Percentiles rank a stretch among this genome's conserved stretches.
phyloP scores from a whole-genome alignment of 1,140 invertebrate species.

The Cepaea nemoralis region DNA sequence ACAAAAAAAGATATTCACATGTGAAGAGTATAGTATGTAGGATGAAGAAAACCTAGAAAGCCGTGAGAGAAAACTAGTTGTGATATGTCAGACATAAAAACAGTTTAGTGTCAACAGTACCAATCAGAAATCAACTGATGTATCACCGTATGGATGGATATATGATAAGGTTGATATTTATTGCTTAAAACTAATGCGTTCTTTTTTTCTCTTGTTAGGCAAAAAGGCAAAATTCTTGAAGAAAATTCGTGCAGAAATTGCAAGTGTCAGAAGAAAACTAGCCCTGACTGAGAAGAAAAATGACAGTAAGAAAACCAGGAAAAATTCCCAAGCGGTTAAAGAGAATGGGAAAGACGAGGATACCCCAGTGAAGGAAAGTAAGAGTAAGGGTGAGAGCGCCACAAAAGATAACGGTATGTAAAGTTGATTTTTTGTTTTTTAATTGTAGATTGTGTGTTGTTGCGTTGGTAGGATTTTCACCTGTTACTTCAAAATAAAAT shows the following conservation, averaged over 20 bases:
- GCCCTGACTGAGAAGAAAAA: slow-evolving; percentile 69
- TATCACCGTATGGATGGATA: too few species aligned
- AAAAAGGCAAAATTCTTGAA: slow-evolving; percentile 64
- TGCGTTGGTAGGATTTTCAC: too few species aligned
- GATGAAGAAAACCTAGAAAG: too few species aligned
- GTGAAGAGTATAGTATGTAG: too few species aligned
- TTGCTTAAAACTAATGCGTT: too few species aligned
- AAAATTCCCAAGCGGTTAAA: not conserved
- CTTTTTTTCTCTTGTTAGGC: slow-evolving; percentile 49
- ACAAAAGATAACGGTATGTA: slow-evolving; percentile 18
- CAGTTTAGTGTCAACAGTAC: too few species aligned
- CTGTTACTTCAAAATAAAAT: too few species aligned
- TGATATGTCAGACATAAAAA: too few species aligned
- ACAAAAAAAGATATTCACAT: too few species aligned
- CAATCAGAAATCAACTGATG: too few species aligned
- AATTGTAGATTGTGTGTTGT: not conserved
- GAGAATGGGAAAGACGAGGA: slow-evolving; percentile 13
- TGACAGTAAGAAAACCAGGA: slow-evolving; percentile 48
- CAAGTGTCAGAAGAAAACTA: slow-evolving; percentile 69
- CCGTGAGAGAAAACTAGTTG: too few species aligned
- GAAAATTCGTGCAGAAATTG: slow-evolving; percentile 69
- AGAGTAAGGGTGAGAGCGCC: slow-evolving; percentile 9
- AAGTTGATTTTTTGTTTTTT: not conserved
- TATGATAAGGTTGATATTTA: too few species aligned
- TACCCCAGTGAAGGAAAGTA: not conserved